Base-by-base conservation (phyloP, 2,797 vertebrate genomes). In the Sarcophilus harrisii region DNA sequence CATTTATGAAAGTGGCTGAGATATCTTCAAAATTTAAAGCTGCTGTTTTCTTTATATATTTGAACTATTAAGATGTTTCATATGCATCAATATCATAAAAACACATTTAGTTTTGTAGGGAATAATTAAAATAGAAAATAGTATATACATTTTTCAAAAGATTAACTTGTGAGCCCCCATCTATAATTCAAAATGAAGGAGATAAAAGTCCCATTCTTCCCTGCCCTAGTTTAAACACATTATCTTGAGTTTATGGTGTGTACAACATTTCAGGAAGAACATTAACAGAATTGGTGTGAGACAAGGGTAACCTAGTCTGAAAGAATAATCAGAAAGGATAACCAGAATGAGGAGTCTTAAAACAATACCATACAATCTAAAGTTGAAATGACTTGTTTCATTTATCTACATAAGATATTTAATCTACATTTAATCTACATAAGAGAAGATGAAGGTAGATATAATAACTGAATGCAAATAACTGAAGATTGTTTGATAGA, bases 71-170 rank as follows among this genome's bases (percentile, higher is more conserved):
- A 58, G 3, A 90, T 4, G 52, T 92, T 95, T 91, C 58, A 32
- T 12, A 95, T 58, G 4, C 24, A 58, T 55, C 14, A n/a, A 5
- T 57, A 94, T 92, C 94, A 59, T 30, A 21, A 13, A 4, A 4
- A 59, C 73, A 45, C 27, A 54, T 21, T 95, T 93, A 32, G 57
- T 59, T 95, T 96, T 89, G 16, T 90, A 87, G 66, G 57, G 29
- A 87, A 91, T 45, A 81, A 5, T 62, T 94, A 91, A 93, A 32
- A 30, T 14, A 38, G 4, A 18, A 87, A 90, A 58, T 52, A 30
- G 90, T 81, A 59, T n/a, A 13, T 30, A 87, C 28, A 81, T 8
- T 91, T 90, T n/a, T 95, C 87, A 59, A 4, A 66, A n/a, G 3
- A 66, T 5, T n/a, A 18, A 5, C 6, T 66, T 32, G 30, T 13